A percentile compares a stretch with the other conserved stretches of the same genome.
Conservation (phyloP, 2,888 invertebrate genomes). For the Linyphia triangularis region DNA sequence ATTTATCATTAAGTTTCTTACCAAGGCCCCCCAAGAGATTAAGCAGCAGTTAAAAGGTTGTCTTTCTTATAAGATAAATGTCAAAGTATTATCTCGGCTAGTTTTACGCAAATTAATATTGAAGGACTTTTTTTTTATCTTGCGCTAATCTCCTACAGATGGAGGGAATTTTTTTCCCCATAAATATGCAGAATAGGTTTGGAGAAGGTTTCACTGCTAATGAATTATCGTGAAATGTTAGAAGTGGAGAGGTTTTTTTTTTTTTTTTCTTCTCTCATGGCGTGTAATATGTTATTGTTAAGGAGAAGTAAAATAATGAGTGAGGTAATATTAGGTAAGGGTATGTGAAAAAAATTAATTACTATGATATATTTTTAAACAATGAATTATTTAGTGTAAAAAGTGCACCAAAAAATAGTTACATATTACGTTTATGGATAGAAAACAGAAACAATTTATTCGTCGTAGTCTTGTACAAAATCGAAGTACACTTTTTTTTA, state of each 20-base stretch:
- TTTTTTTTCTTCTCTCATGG: background rate
- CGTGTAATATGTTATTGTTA: too few species aligned
- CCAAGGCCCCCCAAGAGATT: background rate
- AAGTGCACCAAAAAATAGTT: too few species aligned
- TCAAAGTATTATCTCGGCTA: background rate
- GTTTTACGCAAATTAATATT: constrained; percentile 1
- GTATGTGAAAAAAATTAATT: too few species aligned
- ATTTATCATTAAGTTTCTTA: background rate
- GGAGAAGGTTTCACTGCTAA: background rate
- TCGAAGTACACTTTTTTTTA: too few species aligned
- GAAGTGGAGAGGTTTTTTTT: background rate
- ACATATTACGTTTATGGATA: too few species aligned
- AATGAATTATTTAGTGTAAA: too few species aligned
- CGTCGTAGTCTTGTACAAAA: too few species aligned
- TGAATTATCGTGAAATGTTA: background rate
- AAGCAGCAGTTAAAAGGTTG: constrained; percentile 25
- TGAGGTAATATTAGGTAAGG: too few species aligned
- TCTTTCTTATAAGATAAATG: background rate
- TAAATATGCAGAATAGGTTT: background rate
- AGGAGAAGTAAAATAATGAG: background rate
- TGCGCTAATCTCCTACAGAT: background rate
- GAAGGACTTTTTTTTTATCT: background rate
- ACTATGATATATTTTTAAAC: too few species aligned
- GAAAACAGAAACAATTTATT: too few species aligned
- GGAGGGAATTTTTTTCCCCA: background rate